These are phyloP conservation scores for Columba livia DNA, from an alignment of 2,113 vertebrate species.

Conservation along the genomic window DNA sequence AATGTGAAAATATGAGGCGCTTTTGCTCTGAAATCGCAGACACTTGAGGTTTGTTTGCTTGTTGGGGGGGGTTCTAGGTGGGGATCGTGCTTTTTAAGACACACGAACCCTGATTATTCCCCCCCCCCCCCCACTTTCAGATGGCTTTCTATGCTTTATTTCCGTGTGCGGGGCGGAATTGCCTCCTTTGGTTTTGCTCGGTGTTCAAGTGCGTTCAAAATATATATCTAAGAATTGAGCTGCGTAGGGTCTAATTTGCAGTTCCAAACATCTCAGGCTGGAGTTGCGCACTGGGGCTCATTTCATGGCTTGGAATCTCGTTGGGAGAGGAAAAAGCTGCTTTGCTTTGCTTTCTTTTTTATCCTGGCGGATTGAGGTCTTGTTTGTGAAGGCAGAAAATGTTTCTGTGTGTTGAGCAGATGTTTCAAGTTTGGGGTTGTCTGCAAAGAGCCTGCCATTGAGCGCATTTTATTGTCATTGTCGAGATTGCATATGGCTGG, in stretches of 20 bases:
- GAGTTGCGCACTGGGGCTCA: slow-evolving; percentile 10
- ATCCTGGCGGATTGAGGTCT: background rate
- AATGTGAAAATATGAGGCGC: background rate
- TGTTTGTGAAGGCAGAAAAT: background rate
- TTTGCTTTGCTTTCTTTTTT: background rate
- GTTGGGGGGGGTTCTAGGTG: background rate
- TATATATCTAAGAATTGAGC: background rate
- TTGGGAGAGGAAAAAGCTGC: background rate
- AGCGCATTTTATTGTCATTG: background rate
- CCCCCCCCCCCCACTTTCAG: background rate
- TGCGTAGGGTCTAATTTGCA: background rate
- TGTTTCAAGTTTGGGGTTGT: slow-evolving; percentile 21
- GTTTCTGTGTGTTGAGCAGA: slow-evolving; percentile 28
- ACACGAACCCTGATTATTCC: background rate
- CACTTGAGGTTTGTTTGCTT: background rate
- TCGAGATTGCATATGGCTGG: background rate
- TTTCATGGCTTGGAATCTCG: background rate
- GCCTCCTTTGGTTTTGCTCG: background rate
- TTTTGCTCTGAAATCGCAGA: background rate
- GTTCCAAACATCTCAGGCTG: background rate
- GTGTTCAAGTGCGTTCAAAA: background rate
- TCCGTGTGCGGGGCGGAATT: background rate
- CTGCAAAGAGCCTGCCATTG: background rate
- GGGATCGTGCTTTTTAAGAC: background rate
- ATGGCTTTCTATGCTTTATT: background rate